Percentiles rank a stretch among this genome's conserved stretches.
These are phyloP conservation scores for Hemicentrotus pulcherrimus DNA, from an alignment of 35 echinoderm and acorn worm species.

Conservation along the genomic window DNA sequence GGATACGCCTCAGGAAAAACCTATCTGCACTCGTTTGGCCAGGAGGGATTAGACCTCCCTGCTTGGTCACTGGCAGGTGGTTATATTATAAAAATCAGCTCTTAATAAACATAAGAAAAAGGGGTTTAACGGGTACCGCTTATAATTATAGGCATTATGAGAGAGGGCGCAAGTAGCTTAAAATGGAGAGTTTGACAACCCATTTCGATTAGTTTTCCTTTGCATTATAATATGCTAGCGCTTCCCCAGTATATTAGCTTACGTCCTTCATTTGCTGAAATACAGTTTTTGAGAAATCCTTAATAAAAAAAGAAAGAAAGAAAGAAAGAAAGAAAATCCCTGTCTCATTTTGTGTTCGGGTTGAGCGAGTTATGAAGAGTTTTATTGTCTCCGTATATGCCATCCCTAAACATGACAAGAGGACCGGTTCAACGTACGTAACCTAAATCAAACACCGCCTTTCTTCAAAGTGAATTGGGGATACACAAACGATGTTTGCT, in stretches of 20 bases:
- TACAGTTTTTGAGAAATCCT: neutral
- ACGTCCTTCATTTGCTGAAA: neutral
- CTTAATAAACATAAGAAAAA: too few relatives aligned
- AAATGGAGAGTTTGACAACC: too few relatives aligned
- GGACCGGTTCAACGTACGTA: neutral
- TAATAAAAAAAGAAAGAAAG: neutral
- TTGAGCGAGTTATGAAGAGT: neutral
- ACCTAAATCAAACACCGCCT: neutral
- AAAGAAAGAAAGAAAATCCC: too few relatives aligned
- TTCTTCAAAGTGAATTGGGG: neutral
- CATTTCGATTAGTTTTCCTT: neutral
- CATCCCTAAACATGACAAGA: neutral
- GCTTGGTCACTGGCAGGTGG: too few relatives aligned
- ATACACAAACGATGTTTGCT: neutral
- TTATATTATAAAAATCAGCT: too few relatives aligned
- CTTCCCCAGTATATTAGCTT: neutral
- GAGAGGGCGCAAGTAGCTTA: too few relatives aligned
- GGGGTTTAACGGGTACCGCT: too few relatives aligned
- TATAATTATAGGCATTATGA: too few relatives aligned
- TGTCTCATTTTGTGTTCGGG: neutral
- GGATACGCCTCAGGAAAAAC: too few relatives aligned
- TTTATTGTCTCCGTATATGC: neutral
- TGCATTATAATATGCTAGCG: neutral
- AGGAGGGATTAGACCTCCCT: too few relatives aligned
- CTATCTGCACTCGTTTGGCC: too few relatives aligned